Base-by-base conservation (phyloP, 53 echinoderm and acorn worm species). In the Holothuria leucospilota region DNA sequence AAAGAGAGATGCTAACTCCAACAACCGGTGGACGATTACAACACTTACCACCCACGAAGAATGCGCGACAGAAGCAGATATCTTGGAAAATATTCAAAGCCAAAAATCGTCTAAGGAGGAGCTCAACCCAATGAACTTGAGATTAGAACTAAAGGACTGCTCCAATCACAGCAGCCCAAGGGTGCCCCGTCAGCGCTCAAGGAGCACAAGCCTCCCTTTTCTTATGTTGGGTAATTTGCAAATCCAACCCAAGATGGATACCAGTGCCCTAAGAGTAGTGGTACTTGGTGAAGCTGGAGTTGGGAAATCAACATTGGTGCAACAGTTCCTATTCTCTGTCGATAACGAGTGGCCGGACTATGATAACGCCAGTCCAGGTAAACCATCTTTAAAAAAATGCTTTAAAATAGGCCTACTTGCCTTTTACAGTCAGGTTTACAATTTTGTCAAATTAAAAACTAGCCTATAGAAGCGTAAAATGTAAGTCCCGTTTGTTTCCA, bases 131-230 rank as follows among this genome's bases (percentile, higher is more conserved):
- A 80, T 58, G 60, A 59, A 80, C 12, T 18, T 56, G 18, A 56
- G 56, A 56, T 4, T 56, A 56, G 56, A 56, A 7, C 18, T 56
- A 56, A 56, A 56, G 56, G 56, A 56, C 56, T 56, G 56, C 16
- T 56, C 56, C 56, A 56, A 56, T 18, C 56, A 56, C 20, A 59
- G 59, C 61, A 59, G 80, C 24, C 61, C 80, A 8, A 25, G 38
- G 29, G 38, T 61, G 52, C 80, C 61, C 38, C 84, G 70, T 16
- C 56, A 71, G 29, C 79, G 96, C 59, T 85, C 90, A 12, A 56
- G 96, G 28, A 96, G 96, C 67, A 74, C 94, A 24, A 96, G 96
- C 72, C 85, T 94, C 39, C 96, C 96, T 18, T 96, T 94, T 66
- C 78, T 96, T 13, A 91, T 90, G 25, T 84, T 97, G 24, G 86